Base-by-base conservation (phyloP, 2,888 invertebrate species). In the Lymantria dispar region DNA sequence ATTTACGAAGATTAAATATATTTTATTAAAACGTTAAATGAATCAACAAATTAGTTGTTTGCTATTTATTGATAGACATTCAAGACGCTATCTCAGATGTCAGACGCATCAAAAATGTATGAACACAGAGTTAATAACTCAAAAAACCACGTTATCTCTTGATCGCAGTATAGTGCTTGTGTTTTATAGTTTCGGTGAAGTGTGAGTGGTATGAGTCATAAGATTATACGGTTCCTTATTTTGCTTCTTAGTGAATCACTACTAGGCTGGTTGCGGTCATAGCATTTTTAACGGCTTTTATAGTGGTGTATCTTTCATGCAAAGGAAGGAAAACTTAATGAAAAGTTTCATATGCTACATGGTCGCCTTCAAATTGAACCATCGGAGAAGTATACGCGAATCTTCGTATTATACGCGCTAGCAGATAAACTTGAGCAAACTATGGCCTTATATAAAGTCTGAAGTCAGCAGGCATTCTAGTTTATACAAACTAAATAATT, bases 71-170 rank as follows among this genome's bases (percentile, higher is more conserved):
- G 33, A 45, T 37, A 22, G 45, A 36, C 45, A 37, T 12, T 11
- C 9, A 37, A 45, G 14, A 45, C 36, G 37, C 22, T 22, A 22
- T 22, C 22, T 22, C 22, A 22, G 45, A 8, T 31, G 11, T 42
- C 11, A 3, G 12, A 22, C 37, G 11, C 36, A 31, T 14, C 14
- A 40, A 40, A 48, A 22, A 38, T 61, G 48, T 50, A 30, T 68
- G 56, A 65, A 61, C 65, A 56, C 42, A 46, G 13, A 53, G 64
- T 75, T 82, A 81, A 81, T 83, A 81, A 80, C 72, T 71, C 60
- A 75, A 81, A 63, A 76, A 77, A 73, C 62, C 68, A 72, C 62
- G 50, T 67, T 80, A 81, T 80, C 80, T 75, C 54, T 62, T 60
- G 63, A 78, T 80, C 76, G 58, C 61, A 60, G 68, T 70, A 68